These are phyloP conservation scores for Pygoscelis adeliae DNA, from an alignment of 2,113 vertebrate genomes.

Conservation along the genomic window DNA sequence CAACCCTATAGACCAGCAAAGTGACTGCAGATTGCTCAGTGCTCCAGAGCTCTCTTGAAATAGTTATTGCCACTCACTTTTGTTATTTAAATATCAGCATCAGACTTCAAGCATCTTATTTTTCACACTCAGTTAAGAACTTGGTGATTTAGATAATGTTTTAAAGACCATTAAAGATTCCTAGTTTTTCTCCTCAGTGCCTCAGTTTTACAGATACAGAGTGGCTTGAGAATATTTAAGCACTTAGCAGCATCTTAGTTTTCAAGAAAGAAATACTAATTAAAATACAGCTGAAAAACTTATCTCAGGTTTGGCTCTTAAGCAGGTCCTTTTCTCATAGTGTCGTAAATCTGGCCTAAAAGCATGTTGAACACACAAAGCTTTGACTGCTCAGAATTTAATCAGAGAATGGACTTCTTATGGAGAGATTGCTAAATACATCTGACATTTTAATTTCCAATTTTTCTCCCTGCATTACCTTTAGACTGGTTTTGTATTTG, in stretches of 20 bases:
- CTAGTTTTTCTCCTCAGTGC: not conserved
- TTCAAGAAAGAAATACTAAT: conserved; percentile 8
- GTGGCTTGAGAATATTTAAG: not conserved
- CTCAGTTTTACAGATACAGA: not conserved
- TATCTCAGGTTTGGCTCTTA: not conserved
- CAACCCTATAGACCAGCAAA: not conserved
- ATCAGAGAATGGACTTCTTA: conserved; percentile 3
- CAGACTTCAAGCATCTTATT: not conserved
- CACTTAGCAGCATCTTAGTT: not conserved
- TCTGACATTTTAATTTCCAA: not conserved
- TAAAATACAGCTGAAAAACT: conserved; percentile 6
- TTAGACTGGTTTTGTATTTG: not conserved
- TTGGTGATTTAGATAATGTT: not conserved
- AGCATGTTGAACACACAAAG: not conserved
- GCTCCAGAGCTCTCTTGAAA: not conserved
- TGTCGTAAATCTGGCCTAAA: conserved; percentile 37
- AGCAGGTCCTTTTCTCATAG: not conserved
- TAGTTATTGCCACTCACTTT: not conserved
- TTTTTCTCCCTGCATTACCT: not conserved
- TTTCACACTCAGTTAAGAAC: not conserved
- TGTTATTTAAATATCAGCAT: not conserved
- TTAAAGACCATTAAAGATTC: not conserved
- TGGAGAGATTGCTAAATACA: not conserved
- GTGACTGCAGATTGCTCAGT: not conserved
- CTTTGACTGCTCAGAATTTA: not conserved